Evolutionary conservation across 2,797 vertebrate genomes (phyloP), one percentile per base, ranked within the genome.

Genomic region (Geotria australis): DNA sequence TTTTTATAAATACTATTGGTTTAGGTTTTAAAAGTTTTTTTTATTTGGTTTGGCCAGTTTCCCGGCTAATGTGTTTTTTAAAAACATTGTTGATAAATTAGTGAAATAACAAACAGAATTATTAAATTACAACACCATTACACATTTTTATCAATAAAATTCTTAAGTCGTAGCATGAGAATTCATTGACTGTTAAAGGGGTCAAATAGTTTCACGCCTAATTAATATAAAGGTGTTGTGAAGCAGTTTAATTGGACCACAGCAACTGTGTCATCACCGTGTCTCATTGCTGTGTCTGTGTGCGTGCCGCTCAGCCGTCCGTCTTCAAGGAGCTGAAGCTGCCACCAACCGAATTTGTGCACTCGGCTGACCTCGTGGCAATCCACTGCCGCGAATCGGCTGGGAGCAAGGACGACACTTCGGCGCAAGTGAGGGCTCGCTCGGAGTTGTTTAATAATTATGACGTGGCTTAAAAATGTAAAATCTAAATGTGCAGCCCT

Each of bases 251-350:
- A 38, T 38, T 38, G 24, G 24, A 24, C 24, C 24, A 38, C 24
- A 38, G 5, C 24, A 38, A 24, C 24, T 38, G 24, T 38, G 24
- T 38, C 24, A 38, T 38, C 7, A 3, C 56, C 57, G 45, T 45
- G 47, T 46, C 14, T 49, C 2, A 2, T 14, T 55, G 15, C 8
- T 10, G 45, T 58, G 9, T 8, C 10, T 8, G 47, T 65, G 60
- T 56, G 4, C 68, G 60, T 64, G n/a, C 61, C 57, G 57, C 61
- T 5, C 61, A 96, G 89, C 63, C 85, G 59, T 83, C 79, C 2
- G 73, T 85, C 14, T 95, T 85, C 65, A 98, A 94, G 66, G 88
- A 91, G 59, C 76, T 98, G 47, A 85, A 83, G 69, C 68, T 95
- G 49, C 80, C 86, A 12, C 65, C 70, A 63, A 85, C 83, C 59